phyloP scores from a whole-genome alignment of 2,888 invertebrate species.

The Cyclophora punctaria region DNA sequence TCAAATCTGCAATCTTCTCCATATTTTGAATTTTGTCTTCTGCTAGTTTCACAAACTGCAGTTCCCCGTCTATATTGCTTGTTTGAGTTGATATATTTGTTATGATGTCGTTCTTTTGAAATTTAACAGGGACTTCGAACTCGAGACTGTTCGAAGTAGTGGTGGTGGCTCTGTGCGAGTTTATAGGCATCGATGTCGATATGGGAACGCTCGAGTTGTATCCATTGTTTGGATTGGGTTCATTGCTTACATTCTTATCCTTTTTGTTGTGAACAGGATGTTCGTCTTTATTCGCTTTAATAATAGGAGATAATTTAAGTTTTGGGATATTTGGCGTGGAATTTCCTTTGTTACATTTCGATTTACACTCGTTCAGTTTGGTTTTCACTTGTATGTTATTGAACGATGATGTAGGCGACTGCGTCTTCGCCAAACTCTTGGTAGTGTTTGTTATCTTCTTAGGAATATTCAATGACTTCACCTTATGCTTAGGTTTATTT shows the following conservation, averaged over 20 bases:
- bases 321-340: too few relatives aligned
- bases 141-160: too few relatives aligned
- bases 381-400: not conserved
- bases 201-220: too few relatives aligned
- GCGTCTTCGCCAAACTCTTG: conserved; percentile 6
- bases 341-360: too few relatives aligned
- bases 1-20: conserved; percentile 66
- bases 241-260: too few relatives aligned
- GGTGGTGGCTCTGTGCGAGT: conserved; percentile 19
- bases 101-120: conserved; percentile 23
- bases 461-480: conserved; percentile 62
- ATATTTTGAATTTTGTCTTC: conserved; percentile 65
- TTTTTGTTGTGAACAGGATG: too few relatives aligned
- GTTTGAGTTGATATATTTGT: conserved; percentile 54
- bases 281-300: too few relatives aligned
- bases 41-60: conserved; percentile 51
- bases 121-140: not conserved
- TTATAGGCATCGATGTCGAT: conserved; percentile 8
- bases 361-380: too few relatives aligned
- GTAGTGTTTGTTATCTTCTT: conserved; percentile 24
- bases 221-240: too few relatives aligned
- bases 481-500: conserved; percentile 50
- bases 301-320: too few relatives aligned
- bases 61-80: conserved; percentile 40
- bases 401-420: conserved; percentile 26